Base-by-base conservation (phyloP, 2,797 vertebrate genomes). In the Coreius guichenoti region DNA sequence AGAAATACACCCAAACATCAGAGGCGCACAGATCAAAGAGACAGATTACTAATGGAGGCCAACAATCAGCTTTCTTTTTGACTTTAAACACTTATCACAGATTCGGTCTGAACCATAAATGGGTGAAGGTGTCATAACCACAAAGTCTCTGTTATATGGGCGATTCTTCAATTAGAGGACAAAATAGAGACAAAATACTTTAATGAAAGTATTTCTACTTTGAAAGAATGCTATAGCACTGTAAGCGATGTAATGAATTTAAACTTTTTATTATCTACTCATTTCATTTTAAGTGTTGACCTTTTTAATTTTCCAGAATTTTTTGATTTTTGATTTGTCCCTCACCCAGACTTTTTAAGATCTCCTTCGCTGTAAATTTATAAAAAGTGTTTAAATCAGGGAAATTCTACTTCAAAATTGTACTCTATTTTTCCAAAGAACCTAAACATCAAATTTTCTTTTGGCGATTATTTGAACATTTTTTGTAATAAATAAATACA, bases 1-100 rank as follows among this genome's bases (percentile, higher is more conserved):
- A 84, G 82, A 84, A 73, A 80, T 65, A 80, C 84, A 80, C 77
- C 77, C 77, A 80, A 74, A 85, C 84, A 80, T 85, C 67, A 85
- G 43, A 80, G 31, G 23, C 56, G 9, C 16, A 39, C 31, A 54
- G 77, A 85, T 85, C 84, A 85, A 80, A 85, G 45, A 67, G 29
- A 47, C 67, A 26, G 39, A 85, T 72, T 85, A 70, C 72, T 67
- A 79, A 80, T 51, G 69, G 77, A 81, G 83, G 56, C 47, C 84
- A 80, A 54, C 58, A 74, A 65, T 49, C n/a, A 51, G 84, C 77
- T 85, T 85, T 80, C 77, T 39, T 72, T 80, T 85, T 80, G 29
- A 85, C 77, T 80, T 69, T 63, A 45, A 73, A 70, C 65, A 56
- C 82, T 68, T 39, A 54, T 69, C 65, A 69, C 33, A 51, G 65